Evolutionary conservation across 2,888 invertebrate genomes (phyloP).

Genomic region (Meganola albula): DNA sequence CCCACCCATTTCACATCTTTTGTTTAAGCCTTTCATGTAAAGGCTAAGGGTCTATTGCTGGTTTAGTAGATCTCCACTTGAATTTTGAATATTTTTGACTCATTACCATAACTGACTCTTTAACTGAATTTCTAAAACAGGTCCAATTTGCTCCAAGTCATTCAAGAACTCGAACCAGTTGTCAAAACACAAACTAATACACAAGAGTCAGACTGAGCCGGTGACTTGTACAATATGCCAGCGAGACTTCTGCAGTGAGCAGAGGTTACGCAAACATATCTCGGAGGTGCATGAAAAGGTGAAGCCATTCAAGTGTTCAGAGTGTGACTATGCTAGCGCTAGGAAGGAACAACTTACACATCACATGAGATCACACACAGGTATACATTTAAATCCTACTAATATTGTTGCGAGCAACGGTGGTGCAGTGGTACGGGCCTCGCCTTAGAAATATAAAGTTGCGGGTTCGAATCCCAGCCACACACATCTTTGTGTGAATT

Average conservation of each 20-base stretch:
- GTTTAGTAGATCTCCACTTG: no score
- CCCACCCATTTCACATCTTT: no score
- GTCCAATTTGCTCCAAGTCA: constrained; percentile 82
- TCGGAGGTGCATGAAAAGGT: constrained; percentile 82
- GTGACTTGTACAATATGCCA: constrained; percentile 78
- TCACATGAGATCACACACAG: constrained; percentile 84
- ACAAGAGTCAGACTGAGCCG: constrained; percentile 55
- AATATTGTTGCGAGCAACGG: no score
- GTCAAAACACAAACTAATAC: constrained; percentile 84
- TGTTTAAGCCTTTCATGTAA: no score
- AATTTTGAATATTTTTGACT: no score
- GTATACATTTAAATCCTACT: constrained; percentile 47
- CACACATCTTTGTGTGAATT: no score
- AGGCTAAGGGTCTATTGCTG: no score
- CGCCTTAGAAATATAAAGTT: no score
- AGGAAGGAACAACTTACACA: constrained; percentile 81
- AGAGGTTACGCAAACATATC: constrained; percentile 74
- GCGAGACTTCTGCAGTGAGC: constrained; percentile 73
- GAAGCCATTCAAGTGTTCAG: constrained; percentile 81
- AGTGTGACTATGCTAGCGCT: constrained; percentile 82
- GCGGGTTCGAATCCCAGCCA: no score
- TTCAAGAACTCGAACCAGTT: constrained; percentile 90
- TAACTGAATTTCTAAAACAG: constrained; percentile 32
- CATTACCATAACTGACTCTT: no score
- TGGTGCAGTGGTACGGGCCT: no score